These are phyloP conservation scores for Microtus ochrogaster DNA, from an alignment of 2,113 vertebrate species.

Conservation along the genomic window DNA sequence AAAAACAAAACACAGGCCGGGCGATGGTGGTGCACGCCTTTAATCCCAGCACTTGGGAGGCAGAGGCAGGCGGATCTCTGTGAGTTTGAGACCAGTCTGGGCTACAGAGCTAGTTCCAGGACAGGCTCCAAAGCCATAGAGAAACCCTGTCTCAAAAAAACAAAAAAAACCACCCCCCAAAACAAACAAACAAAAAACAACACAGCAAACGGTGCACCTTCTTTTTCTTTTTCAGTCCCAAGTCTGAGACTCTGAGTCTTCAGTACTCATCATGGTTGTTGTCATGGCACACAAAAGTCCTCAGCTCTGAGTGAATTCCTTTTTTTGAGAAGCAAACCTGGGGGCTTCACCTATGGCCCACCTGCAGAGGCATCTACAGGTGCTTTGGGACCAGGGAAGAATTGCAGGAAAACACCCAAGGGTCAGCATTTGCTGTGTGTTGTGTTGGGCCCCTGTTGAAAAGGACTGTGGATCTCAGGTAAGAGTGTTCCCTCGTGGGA, in stretches of 20 bases:
- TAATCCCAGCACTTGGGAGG: no score
- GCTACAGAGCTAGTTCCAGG: no score
- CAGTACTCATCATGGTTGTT: no score
- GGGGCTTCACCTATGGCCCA: no score
- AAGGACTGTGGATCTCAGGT: not conserved
- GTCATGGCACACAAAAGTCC: not conserved
- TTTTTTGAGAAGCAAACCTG: not conserved
- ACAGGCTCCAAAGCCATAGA: no score
- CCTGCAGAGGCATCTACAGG: not conserved
- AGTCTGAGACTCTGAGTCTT: not conserved
- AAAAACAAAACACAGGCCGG: no score
- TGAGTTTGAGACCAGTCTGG: no score
- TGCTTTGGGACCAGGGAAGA: not conserved
- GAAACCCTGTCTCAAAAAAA: no score
- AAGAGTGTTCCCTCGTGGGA: not conserved
- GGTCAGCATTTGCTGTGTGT: fast-evolving
- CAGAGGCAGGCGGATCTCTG: no score
- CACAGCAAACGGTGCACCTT: not conserved
- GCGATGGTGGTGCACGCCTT: no score
- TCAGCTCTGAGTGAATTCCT: not conserved
- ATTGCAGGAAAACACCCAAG: not conserved
- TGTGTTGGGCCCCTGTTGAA: no score
- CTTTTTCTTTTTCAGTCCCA: not conserved
- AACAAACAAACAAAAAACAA: not conserved
- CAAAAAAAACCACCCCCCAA: no score